Percentiles rank a stretch among this genome's conserved stretches.
Evolutionary conservation across 2,797 vertebrate species (phyloP).

Genomic region (Eurystomus glaucurus): DNA sequence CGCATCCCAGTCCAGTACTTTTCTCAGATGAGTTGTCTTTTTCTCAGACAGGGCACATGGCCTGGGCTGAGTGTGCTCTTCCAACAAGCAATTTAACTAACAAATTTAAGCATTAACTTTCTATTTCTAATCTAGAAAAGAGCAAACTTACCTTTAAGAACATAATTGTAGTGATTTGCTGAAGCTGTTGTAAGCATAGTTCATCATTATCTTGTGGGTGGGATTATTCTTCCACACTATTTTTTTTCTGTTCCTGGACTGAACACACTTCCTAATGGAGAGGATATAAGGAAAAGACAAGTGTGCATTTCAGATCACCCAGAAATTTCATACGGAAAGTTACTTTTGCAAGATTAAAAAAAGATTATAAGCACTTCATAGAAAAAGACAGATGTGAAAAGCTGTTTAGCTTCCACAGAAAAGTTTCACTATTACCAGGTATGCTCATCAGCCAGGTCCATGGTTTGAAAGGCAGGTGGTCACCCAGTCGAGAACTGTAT

Average conservation of each 20-base stretch:
- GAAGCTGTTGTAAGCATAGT: neutral
- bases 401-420: neutral
- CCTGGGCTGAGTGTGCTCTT: neutral
- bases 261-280: neutral
- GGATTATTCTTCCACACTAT: neutral
- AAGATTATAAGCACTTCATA: neutral
- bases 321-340: neutral
- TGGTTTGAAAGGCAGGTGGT: neutral
- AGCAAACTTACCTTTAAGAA: neutral
- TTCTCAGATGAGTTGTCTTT: neutral
- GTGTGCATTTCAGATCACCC: neutral
- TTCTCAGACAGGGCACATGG: neutral
- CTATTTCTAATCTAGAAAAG: neutral
- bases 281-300: neutral
- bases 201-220: neutral
- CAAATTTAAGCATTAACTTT: neutral
- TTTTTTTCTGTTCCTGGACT: neutral
- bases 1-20: neutral
- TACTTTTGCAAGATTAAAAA: neutral
- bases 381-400: neutral
- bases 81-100: neutral
- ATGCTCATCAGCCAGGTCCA: neutral
- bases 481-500: neutral
- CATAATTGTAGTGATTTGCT: neutral
- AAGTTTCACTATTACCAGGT: neutral